Conservation (phyloP, 2,888 invertebrate species). For the Panzeria rudis region DNA sequence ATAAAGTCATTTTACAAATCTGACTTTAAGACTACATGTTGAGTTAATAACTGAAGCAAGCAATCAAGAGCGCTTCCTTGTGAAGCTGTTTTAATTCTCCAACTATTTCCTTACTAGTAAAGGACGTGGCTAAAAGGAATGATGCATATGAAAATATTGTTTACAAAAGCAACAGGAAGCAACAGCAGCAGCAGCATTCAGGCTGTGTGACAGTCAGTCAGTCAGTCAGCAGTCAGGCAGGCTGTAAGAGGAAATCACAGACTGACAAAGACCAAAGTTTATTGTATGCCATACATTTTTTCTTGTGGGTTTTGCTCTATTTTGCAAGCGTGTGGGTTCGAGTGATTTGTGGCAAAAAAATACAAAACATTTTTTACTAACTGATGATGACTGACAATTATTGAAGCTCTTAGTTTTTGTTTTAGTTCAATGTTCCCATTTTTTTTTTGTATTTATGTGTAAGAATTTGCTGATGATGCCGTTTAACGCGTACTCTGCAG, state of each 20-base stretch:
- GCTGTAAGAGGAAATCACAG: slow-evolving; percentile 51
- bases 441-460: slow-evolving; percentile 26
- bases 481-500: background rate
- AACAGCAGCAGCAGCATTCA: slow-evolving; percentile 34
- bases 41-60: slow-evolving; percentile 63
- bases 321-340: background rate
- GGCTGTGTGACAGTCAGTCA: slow-evolving; percentile 19
- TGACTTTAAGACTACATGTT: slow-evolving; percentile 62
- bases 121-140: slow-evolving; percentile 25
- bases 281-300: slow-evolving; percentile 33
- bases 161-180: slow-evolving; percentile 59
- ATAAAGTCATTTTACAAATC: slow-evolving; percentile 37
- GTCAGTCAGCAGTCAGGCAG: slow-evolving; percentile 17
- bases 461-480: slow-evolving; percentile 43
- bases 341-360: slow-evolving; percentile 6
- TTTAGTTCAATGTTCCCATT: slow-evolving; percentile 52
- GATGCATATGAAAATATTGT: background rate
- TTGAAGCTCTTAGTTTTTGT: slow-evolving; percentile 35
- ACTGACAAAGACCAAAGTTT: slow-evolving; percentile 49
- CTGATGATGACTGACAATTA: slow-evolving; percentile 61
- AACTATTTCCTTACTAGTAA: background rate
- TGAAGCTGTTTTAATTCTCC: background rate
- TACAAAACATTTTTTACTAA: slow-evolving; percentile 4
- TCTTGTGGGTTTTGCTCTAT: slow-evolving; percentile 11
- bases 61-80: slow-evolving; percentile 13